Conservation (phyloP, 2,888 invertebrate genomes). For the Leuctra nigra region DNA sequence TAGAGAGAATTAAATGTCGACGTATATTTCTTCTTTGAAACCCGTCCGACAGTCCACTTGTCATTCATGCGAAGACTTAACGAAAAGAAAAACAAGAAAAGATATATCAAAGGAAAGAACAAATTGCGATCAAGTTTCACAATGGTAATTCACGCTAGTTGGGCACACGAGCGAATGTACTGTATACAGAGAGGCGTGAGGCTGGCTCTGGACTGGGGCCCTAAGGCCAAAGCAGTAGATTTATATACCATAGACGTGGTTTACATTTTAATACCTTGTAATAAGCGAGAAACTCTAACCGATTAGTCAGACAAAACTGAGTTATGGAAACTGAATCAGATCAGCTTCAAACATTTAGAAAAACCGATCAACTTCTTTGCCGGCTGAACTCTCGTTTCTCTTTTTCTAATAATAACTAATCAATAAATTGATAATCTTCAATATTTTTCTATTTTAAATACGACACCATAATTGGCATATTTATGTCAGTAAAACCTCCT, state of each 20-base stretch:
- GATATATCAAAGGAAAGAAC: background rate
- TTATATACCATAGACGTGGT: background rate
- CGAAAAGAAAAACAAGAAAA: background rate
- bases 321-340: slow-evolving; percentile 6
- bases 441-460: too few relatives aligned
- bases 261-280: slow-evolving; percentile 4
- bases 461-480: too few relatives aligned
- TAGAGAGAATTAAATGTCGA: background rate
- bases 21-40: background rate
- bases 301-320: slow-evolving; percentile 10
- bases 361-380: too few relatives aligned
- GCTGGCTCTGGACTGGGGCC: background rate
- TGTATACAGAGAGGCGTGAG: too few relatives aligned
- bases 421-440: too few relatives aligned
- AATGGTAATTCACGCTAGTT: background rate
- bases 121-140: background rate
- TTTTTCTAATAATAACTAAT: too few relatives aligned
- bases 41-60: background rate
- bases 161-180: background rate
- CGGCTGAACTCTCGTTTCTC: too few relatives aligned
- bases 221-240: background rate
- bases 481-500: too few relatives aligned
- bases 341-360: too few relatives aligned
- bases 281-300: background rate
- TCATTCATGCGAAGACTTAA: background rate